Conservation (phyloP, 2,888 invertebrate species). For the Noctua comes region DNA sequence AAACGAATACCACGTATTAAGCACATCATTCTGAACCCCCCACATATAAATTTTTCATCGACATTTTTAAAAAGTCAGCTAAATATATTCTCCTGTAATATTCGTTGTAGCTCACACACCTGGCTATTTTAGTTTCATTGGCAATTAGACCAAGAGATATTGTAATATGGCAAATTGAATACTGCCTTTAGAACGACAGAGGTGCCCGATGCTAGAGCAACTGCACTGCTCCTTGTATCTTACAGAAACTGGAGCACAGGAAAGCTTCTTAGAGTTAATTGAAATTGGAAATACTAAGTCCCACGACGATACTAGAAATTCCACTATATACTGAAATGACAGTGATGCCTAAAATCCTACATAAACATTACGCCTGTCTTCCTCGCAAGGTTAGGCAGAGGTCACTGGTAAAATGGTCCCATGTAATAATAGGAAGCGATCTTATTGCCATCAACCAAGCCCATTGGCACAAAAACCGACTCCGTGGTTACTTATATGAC, state of each 20-base stretch:
- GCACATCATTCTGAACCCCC: too few species aligned
- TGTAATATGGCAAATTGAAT: background rate
- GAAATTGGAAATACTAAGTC: background rate
- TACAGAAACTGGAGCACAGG: background rate
- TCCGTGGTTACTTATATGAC: too few species aligned
- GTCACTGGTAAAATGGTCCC: background rate
- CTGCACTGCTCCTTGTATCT: background rate
- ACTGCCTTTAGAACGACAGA: background rate
- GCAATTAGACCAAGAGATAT: too few species aligned
- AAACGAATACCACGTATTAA: too few species aligned
- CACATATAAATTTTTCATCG: too few species aligned
- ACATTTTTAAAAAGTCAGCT: too few species aligned
- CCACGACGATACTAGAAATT: background rate
- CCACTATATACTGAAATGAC: background rate
- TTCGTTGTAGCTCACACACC: too few species aligned
- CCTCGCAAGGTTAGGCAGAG: background rate
- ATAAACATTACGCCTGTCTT: background rate
- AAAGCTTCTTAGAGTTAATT: slow-evolving; percentile 16
- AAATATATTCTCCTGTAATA: too few species aligned
- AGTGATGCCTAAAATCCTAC: background rate
- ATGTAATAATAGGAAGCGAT: too few species aligned
- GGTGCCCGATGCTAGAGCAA: background rate
- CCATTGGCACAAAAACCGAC: background rate
- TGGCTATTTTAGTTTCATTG: too few species aligned
- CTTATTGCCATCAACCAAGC: background rate